Conservation (phyloP, 2,113 vertebrate species). For the Limanda limanda region DNA sequence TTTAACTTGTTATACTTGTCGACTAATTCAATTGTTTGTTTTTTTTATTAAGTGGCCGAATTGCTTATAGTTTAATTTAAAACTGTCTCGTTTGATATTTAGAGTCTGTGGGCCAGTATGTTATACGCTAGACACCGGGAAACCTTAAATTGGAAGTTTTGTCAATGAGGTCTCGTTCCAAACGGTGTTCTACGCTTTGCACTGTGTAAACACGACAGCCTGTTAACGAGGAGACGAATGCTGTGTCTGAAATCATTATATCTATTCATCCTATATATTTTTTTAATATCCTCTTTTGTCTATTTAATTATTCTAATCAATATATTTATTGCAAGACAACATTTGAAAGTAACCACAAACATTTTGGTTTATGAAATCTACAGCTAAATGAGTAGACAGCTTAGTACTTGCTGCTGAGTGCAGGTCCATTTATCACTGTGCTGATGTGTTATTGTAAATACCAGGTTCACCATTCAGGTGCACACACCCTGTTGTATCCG, state of each 20-base stretch:
- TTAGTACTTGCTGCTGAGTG: too few relatives aligned
- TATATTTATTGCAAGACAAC: too few relatives aligned
- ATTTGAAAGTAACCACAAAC: too few relatives aligned
- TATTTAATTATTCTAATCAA: neutral
- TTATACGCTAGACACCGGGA: neutral
- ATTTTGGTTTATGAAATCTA: neutral
- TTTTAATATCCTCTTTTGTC: neutral
- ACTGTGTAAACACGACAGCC: neutral
- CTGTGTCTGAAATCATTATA: neutral
- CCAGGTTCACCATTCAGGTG: neutral
- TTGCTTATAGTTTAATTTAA: neutral
- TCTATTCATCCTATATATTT: neutral
- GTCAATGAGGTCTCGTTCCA: neutral
- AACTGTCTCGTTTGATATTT: fast-evolving
- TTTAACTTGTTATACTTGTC: neutral
- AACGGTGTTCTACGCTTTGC: neutral
- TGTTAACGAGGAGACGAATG: neutral
- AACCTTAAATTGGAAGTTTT: conserved; percentile 2
- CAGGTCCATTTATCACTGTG: too few relatives aligned
- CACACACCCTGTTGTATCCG: conserved; percentile 66
- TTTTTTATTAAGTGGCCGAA: neutral
- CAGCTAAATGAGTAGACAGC: too few relatives aligned
- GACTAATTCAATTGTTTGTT: neutral
- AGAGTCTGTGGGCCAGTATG: too few relatives aligned
- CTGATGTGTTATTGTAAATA: neutral